Evolutionary conservation across 2,888 invertebrate species (phyloP).

Genomic region (Noctua pronuba): DNA sequence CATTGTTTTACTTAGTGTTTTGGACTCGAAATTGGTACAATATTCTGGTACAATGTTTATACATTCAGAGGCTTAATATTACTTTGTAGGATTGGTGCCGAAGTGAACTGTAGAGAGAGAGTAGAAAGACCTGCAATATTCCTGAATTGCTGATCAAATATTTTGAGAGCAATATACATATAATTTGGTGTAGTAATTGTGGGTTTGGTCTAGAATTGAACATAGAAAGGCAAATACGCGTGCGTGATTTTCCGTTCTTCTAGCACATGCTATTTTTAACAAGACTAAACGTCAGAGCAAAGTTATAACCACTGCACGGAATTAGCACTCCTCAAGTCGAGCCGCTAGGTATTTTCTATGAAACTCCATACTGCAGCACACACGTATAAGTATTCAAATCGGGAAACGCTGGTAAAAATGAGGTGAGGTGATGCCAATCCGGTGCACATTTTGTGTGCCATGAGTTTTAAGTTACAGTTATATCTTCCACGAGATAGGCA

Average conservation of each 20-base stretch:
- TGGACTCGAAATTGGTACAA: constrained; percentile 20
- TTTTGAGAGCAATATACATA: neutral
- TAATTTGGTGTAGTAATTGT: neutral
- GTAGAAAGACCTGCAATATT: neutral
- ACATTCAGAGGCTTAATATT: constrained; percentile 14
- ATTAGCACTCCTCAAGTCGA: neutral
- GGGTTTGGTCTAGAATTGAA: neutral
- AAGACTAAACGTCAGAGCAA: neutral
- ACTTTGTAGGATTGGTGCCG: neutral
- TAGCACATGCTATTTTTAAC: neutral
- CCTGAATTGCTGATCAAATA: neutral
- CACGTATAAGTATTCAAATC: neutral
- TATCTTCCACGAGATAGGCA: neutral
- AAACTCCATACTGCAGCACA: no score
- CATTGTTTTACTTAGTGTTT: constrained; percentile 33
- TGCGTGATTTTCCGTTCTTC: neutral
- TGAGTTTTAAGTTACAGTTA: neutral
- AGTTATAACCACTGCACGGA: neutral
- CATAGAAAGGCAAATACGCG: neutral
- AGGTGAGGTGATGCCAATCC: neutral
- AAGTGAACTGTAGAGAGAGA: neutral
- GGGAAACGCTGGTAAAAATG: neutral
- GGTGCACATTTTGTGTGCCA: neutral
- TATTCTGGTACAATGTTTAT: constrained; percentile 28
- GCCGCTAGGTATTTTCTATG: neutral